Evolutionary conservation across 2,888 invertebrate genomes (phyloP).

Genomic region (Drosophila acutilabella): DNA sequence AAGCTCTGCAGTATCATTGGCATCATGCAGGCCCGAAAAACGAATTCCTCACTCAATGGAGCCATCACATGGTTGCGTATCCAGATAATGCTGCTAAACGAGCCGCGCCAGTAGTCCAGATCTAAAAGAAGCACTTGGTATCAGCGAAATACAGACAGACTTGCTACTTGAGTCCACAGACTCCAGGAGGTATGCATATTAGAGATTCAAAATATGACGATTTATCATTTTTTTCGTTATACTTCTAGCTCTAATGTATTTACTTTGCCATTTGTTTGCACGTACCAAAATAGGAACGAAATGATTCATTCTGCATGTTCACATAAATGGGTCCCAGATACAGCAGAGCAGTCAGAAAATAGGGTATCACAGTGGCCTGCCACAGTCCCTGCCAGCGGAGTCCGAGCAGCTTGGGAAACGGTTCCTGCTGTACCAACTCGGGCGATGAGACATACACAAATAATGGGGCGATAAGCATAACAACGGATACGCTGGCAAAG

Average conservation of each 20-base stretch:
- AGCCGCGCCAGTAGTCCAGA: slow-evolving; percentile 90
- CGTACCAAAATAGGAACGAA: slow-evolving; percentile 89
- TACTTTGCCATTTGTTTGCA: background rate
- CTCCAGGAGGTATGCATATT: no score
- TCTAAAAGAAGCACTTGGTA: slow-evolving; percentile 85
- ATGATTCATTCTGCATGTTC: slow-evolving; percentile 89
- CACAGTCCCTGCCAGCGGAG: slow-evolving; percentile 90
- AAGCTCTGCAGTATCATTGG: slow-evolving; percentile 94
- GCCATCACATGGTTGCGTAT: slow-evolving; percentile 95
- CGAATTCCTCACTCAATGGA: slow-evolving; percentile 97
- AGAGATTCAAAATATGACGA: no score
- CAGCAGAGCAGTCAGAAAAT: slow-evolving; percentile 91
- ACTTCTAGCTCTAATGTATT: background rate
- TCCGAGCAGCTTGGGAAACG: slow-evolving; percentile 90
- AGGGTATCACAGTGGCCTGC: slow-evolving; percentile 90
- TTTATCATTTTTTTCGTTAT: background rate
- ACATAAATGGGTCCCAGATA: slow-evolving; percentile 94
- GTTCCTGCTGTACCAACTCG: slow-evolving; percentile 87
- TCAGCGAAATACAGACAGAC: background rate
- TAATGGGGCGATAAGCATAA: slow-evolving; percentile 92
- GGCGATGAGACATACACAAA: slow-evolving; percentile 90
- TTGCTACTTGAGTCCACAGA: no score
- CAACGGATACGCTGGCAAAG: slow-evolving; percentile 93
- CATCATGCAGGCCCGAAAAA: slow-evolving; percentile 97
- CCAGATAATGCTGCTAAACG: slow-evolving; percentile 92